phyloP scores from a whole-genome alignment of 2,888 invertebrate species.

The Baronia brevicornis region DNA sequence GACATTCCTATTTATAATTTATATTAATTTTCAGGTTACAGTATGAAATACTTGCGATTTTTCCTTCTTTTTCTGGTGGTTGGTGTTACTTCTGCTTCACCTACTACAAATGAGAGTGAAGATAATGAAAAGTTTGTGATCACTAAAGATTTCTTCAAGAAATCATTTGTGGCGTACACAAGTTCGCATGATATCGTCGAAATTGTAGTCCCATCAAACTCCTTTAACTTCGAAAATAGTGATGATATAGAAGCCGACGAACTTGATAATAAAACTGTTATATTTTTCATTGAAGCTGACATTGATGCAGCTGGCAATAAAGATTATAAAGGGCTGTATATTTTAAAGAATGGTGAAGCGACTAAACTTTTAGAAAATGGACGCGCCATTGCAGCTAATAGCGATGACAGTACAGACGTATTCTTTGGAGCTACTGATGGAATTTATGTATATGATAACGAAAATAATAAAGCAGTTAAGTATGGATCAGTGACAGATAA shows the following conservation, averaged over 20 bases:
- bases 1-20: too few relatives aligned
- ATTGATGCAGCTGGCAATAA: constrained; percentile 16
- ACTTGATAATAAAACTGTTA: constrained; percentile 5
- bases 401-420: constrained; percentile 14
- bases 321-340: constrained; percentile 17
- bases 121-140: constrained; percentile 11
- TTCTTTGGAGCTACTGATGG: constrained; percentile 22
- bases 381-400: constrained; percentile 17
- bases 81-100: background rate
- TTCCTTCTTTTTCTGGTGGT: background rate
- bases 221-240: constrained; percentile 18
- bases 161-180: constrained; percentile 17
- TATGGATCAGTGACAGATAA: constrained; percentile 26
- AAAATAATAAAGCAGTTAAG: constrained; percentile 20
- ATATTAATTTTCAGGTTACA: too few relatives aligned
- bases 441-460: constrained; percentile 19
- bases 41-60: background rate
- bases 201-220: constrained; percentile 23
- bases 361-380: constrained; percentile 21
- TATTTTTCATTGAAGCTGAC: constrained; percentile 29
- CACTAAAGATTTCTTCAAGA: constrained; percentile 13
- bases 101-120: background rate
- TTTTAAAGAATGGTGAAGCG: constrained; percentile 16
- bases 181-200: constrained; percentile 25
- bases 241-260: constrained; percentile 6